Conservation (phyloP, 1,140 invertebrate species). For the Rhagoletis pomonella region DNA sequence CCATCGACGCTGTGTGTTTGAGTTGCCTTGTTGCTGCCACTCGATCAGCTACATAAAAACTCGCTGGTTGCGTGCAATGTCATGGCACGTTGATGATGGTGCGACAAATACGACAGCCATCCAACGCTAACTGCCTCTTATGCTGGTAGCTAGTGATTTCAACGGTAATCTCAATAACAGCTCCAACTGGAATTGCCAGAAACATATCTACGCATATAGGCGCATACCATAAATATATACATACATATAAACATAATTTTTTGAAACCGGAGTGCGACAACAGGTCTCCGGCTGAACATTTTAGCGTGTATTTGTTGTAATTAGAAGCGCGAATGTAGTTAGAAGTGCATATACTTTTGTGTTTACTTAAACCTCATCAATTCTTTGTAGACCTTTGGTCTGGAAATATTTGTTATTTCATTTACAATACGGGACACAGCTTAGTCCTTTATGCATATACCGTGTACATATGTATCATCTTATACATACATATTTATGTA, state of each 20-base stretch:
- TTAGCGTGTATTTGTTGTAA: neutral
- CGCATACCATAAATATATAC: too few relatives aligned
- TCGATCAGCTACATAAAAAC: neutral
- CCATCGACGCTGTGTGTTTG: neutral
- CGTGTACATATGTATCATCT: too few relatives aligned
- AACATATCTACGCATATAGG: too few relatives aligned
- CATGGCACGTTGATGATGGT: neutral
- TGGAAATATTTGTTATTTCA: too few relatives aligned
- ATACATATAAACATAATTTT: neutral
- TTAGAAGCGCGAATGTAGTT: neutral
- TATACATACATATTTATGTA: too few relatives aligned
- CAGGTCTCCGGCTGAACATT: neutral
- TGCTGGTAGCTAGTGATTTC: slow-evolving; percentile 4
- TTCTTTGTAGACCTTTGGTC: too few relatives aligned
- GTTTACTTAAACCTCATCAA: too few relatives aligned
- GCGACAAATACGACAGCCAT: neutral
- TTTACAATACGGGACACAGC: too few relatives aligned
- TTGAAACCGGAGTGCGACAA: neutral
- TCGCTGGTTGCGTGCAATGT: neutral
- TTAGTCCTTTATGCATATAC: too few relatives aligned
- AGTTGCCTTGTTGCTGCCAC: neutral
- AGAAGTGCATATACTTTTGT: too few relatives aligned
- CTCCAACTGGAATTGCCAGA: neutral
- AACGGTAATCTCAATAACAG: slow-evolving; percentile 41
- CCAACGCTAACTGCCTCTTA: neutral